Evolutionary conservation across 2,113 vertebrate genomes (phyloP).

Genomic region (Heterochromis multidens): DNA sequence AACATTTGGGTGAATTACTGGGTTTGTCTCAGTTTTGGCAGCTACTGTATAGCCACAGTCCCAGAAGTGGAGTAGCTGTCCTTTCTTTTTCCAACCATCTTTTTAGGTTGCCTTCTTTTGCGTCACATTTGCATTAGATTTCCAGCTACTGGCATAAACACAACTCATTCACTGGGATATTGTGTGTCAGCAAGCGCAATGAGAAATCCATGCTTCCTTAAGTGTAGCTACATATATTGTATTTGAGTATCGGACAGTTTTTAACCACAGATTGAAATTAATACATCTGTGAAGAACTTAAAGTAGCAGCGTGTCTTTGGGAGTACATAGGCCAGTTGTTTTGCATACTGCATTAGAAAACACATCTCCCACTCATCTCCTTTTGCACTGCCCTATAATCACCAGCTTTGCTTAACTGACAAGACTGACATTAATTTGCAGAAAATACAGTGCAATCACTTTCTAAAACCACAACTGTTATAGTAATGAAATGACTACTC

Average conservation of each 20-base stretch:
- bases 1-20: constrained; percentile 68
- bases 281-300: neutral
- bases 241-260: neutral
- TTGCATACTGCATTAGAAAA: neutral
- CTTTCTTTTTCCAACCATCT: constrained; percentile 75
- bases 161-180: constrained; percentile 37
- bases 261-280: neutral
- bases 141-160: constrained; percentile 66
- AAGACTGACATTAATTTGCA: neutral
- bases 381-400: neutral
- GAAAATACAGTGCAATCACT: neutral
- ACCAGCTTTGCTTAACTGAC: neutral
- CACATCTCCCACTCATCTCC: neutral
- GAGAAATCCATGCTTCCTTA: constrained; percentile 43
- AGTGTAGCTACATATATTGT: neutral
- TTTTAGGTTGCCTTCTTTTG: constrained; percentile 69
- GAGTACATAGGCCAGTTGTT: neutral
- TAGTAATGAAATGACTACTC: neutral
- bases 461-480: neutral
- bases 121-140: constrained; percentile 75
- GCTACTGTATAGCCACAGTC: constrained; percentile 62
- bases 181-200: constrained; percentile 46
- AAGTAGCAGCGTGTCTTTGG: neutral
- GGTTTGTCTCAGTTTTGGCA: constrained; percentile 72
- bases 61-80: constrained; percentile 50